Evolutionary conservation across 37 sponge, comb jelly and placozoan genomes (phyloP).

Genomic region (Corticium candelabrum): DNA sequence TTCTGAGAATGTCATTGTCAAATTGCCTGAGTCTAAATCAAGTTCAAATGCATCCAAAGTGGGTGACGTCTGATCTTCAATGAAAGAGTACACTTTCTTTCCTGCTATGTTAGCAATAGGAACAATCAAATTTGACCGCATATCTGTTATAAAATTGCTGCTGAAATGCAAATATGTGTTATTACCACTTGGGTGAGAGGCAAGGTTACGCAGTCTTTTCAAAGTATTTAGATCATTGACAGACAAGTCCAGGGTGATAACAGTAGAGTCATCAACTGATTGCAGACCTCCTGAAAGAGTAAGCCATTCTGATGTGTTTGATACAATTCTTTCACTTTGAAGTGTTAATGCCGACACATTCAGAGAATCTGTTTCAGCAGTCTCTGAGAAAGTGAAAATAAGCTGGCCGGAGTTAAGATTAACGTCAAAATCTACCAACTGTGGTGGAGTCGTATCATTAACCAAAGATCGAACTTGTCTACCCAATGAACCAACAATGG

Average conservation of each 20-base stretch:
- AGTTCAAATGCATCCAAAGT: conserved; percentile 40
- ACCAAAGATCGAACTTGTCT: conserved; percentile 16
- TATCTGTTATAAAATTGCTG: neutral
- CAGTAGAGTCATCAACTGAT: conserved; percentile 45
- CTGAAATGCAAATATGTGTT: conserved; percentile 36
- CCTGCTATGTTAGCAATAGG: neutral
- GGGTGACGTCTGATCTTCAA: conserved; percentile 48
- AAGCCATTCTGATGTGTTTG: neutral
- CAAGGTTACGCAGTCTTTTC: conserved; percentile 34
- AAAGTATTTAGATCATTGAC: conserved; percentile 56
- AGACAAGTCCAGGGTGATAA: conserved; percentile 39
- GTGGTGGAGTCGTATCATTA: conserved; percentile 5
- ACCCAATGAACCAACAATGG: conserved; percentile 27
- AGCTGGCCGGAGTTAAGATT: neutral
- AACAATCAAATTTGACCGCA: neutral
- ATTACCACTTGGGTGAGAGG: conserved; percentile 23
- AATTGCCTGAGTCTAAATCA: conserved; percentile 42
- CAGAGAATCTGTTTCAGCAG: conserved; percentile 43
- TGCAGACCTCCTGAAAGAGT: conserved; percentile 29
- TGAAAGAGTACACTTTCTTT: neutral
- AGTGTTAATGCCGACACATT: neutral
- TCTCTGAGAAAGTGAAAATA: neutral
- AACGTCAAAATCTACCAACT: neutral
- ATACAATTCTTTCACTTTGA: neutral
- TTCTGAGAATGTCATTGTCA: conserved; percentile 67